Base-by-base conservation (phyloP, 2,797 vertebrate genomes). In the Girardinus metallicus region DNA sequence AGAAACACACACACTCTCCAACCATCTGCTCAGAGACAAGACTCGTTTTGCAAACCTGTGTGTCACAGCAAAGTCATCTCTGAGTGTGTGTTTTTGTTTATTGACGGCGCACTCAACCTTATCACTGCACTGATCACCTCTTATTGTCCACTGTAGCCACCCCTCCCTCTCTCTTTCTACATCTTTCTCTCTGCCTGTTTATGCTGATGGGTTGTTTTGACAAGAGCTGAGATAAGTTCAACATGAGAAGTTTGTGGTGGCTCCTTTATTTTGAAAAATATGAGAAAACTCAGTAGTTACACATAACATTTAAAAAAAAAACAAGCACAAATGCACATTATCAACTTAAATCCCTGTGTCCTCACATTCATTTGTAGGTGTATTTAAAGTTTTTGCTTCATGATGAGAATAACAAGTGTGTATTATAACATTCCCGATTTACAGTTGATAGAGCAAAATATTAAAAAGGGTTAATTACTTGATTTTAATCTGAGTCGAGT, bases 1-100 rank as follows among this genome's bases (percentile, higher is more conserved):
- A 83, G 75, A 84, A 43, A 74, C 77, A 74, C 71, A 79, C 70
- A 44, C 78, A 80, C 80, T 86, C 89, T 87, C 87, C 77, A 70
- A 84, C 94, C 94, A 94, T 94, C 93, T 94, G 94, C 80, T 93
- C 88, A 74, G 83, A 86, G 82, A 80, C 87, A 76, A 82, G 82
- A 81, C 82, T 86, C 53, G 21, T 89, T 85, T 81, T 75, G 83
- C 82, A 90, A 85, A 77, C 79, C 86, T 78, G 77, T 76, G 83
- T 84, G 85, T 88, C 82, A 85, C 81, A 75, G 74, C 87, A 87
- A 76, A 85, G 80, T 87, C 88, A 87, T 76, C 60, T 84, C 55
- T 80, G 73, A 83, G 84, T 83, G 75, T 74, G 73, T 73, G 51
- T 68, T 82, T 78, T 76, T 41, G 55, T 80, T 60, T 73, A 34